Evolutionary conservation across 64 coral and sea anemone species (phyloP).

Genomic region (Porites australiensis): DNA sequence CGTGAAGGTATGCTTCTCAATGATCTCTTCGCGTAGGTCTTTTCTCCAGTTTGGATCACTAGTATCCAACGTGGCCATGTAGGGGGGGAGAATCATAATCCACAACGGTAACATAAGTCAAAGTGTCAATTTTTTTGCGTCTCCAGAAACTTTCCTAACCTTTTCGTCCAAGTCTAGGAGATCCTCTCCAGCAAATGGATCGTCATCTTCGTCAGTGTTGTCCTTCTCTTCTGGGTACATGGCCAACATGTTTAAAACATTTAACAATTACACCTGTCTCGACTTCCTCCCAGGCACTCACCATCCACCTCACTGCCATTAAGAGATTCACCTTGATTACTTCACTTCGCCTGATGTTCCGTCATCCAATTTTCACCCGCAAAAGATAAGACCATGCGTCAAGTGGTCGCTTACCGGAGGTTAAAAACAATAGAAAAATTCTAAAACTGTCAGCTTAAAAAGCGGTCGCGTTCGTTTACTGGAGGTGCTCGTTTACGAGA

Average conservation of each 20-base stretch:
- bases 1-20: background rate
- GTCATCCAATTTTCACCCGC: too few relatives aligned
- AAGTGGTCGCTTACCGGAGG: too few relatives aligned
- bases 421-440: too few relatives aligned
- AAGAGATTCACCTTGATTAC: constrained; percentile 44
- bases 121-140: background rate
- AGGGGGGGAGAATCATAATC: background rate
- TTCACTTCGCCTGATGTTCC: background rate
- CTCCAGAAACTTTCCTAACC: background rate
- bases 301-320: constrained; percentile 38
- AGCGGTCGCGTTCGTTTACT: too few relatives aligned
- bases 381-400: too few relatives aligned
- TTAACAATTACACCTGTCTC: too few relatives aligned
- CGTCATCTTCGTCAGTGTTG: background rate
- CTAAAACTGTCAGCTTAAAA: too few relatives aligned
- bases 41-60: background rate
- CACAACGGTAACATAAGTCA: background rate
- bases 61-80: background rate
- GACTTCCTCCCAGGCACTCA: constrained; percentile 43
- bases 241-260: background rate
- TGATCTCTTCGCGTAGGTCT: background rate
- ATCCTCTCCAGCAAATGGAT: constrained; percentile 3
- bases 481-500: too few relatives aligned
- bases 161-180: background rate
- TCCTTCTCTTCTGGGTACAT: background rate